Conservation (phyloP, 2,888 invertebrate species). For the Sminthurinus aureus region DNA sequence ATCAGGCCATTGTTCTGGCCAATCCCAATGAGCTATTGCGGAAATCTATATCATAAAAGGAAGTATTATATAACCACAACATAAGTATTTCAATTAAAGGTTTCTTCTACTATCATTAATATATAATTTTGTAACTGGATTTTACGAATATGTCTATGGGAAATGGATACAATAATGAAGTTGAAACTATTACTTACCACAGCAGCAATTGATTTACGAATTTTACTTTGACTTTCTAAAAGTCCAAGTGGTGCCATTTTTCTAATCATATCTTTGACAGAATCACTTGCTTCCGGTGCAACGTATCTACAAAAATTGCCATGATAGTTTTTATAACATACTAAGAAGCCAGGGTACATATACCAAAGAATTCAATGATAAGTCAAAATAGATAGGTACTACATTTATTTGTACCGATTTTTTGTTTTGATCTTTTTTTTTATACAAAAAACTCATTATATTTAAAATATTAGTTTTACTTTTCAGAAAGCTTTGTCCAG, state of each 20-base stretch:
- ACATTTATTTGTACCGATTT: no score
- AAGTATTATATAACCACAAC: background rate
- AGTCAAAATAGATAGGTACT: background rate
- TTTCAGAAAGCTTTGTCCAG: conserved; percentile 70
- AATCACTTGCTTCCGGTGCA: conserved; percentile 67
- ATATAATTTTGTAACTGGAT: no score
- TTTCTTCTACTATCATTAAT: no score
- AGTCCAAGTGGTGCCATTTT: conserved; percentile 72
- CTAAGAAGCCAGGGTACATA: background rate
- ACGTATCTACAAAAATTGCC: conserved; percentile 62
- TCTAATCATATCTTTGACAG: conserved; percentile 71
- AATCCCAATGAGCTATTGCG: conserved; percentile 75
- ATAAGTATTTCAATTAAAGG: background rate
- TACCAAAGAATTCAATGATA: no score
- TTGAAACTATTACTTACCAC: conserved; percentile 62
- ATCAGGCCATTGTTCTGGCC: conserved; percentile 76
- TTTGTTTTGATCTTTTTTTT: no score
- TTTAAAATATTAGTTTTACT: conserved; percentile 55
- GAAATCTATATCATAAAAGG: conserved; percentile 66
- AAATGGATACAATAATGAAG: background rate
- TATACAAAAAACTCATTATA: no score
- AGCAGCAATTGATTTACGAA: conserved; percentile 68
- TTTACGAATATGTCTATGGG: background rate
- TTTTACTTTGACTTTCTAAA: conserved; percentile 73
- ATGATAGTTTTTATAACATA: background rate